phyloP scores from a whole-genome alignment of 1,140 invertebrate genomes.

The Drosophila santomea region DNA sequence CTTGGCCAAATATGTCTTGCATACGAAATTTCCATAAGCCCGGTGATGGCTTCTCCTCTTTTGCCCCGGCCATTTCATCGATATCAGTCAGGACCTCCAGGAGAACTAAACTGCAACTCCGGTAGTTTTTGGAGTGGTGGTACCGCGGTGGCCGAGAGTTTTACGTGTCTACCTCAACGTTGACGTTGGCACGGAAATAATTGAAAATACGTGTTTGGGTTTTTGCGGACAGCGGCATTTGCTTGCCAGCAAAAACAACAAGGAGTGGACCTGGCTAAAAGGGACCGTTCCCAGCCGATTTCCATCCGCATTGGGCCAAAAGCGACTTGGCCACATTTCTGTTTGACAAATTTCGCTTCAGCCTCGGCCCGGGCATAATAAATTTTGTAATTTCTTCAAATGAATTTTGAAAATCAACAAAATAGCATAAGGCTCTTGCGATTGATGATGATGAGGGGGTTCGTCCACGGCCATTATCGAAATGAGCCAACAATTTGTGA shows the following conservation, averaged over 20 bases:
- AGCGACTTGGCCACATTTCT: slow-evolving; percentile 27
- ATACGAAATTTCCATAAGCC: slow-evolving; percentile 70
- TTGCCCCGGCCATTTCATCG: slow-evolving; percentile 66
- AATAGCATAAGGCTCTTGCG: slow-evolving; percentile 19
- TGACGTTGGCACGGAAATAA: slow-evolving; percentile 80
- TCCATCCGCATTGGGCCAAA: slow-evolving; percentile 7
- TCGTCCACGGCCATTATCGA: slow-evolving; percentile 34
- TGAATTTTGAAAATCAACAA: slow-evolving; percentile 72
- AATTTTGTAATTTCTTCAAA: slow-evolving; percentile 77
- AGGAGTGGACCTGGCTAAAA: slow-evolving; percentile 26
- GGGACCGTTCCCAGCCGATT: slow-evolving; percentile 19
- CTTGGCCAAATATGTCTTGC: slow-evolving; percentile 69
- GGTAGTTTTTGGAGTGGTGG: slow-evolving; percentile 1
- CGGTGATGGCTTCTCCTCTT: slow-evolving; percentile 17
- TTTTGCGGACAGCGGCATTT: slow-evolving; percentile 76
- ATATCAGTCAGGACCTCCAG: slow-evolving; percentile 46
- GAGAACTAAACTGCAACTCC: slow-evolving; percentile 30
- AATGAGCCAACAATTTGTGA: slow-evolving; percentile 51
- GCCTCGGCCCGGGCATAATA: slow-evolving; percentile 65
- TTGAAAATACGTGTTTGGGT: slow-evolving; percentile 83
- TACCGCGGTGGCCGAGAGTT: neutral
- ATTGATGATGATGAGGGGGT: neutral
- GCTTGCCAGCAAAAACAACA: slow-evolving; percentile 53
- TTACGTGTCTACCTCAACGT: slow-evolving; percentile 59
- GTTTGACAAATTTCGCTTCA: slow-evolving; percentile 75